Evolutionary conservation across 1,140 invertebrate genomes (phyloP).

Genomic region (Heliconius melpomene): DNA sequence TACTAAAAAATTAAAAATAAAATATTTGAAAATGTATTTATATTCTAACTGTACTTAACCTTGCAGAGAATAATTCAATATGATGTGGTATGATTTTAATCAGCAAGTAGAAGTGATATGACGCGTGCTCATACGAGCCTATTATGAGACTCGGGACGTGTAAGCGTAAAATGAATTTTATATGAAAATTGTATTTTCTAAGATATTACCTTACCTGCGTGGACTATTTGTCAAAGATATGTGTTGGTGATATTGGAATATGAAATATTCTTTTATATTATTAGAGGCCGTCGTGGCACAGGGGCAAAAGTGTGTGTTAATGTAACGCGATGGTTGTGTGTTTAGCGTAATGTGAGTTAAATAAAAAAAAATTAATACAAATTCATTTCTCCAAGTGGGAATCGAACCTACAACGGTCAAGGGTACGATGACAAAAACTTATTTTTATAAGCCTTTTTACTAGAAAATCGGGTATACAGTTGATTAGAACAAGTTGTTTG

Average conservation of each 20-base stretch:
- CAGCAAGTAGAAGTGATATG: constrained; percentile 20
- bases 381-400: too few species aligned
- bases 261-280: not conserved
- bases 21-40: not conserved
- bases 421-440: not conserved
- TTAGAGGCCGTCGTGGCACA: too few species aligned
- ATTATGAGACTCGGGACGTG: not conserved
- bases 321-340: too few species aligned
- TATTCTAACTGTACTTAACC: constrained; percentile 14
- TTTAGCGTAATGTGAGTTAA: too few species aligned
- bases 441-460: not conserved
- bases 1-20: too few species aligned
- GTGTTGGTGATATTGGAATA: not conserved
- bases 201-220: not conserved
- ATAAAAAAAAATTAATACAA: too few species aligned
- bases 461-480: not conserved
- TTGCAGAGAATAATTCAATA: constrained; percentile 7
- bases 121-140: constrained; percentile 5
- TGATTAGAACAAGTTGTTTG: not conserved
- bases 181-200: constrained; percentile 11
- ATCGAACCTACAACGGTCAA: too few species aligned
- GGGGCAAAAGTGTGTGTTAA: too few species aligned
- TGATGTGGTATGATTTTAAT: constrained; percentile 25
- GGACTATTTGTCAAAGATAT: not conserved
- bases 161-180: not conserved